Percentiles rank a stretch among this genome's conserved stretches.
Evolutionary conservation across 1,140 invertebrate genomes (phyloP).

Genomic region (Caenorhabditis brenneri): DNA sequence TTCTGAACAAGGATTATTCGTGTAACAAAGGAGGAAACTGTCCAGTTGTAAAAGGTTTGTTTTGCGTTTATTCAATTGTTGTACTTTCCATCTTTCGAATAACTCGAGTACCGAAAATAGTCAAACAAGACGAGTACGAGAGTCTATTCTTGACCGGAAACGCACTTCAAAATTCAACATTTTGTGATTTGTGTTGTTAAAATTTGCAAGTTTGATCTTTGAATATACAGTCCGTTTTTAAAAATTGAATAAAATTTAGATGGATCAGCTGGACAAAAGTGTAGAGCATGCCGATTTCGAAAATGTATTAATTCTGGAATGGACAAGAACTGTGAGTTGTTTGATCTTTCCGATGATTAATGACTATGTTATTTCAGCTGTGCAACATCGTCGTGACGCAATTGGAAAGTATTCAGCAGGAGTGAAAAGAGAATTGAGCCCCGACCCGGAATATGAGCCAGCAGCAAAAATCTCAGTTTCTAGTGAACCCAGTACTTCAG

Average conservation of each 20-base stretch:
- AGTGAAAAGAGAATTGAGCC: slow-evolving; percentile 59
- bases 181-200: slow-evolving; percentile 41
- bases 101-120: slow-evolving; percentile 30
- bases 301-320: slow-evolving; percentile 63
- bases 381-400: slow-evolving; percentile 65
- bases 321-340: slow-evolving; percentile 56
- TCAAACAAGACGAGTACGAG: slow-evolving; percentile 27
- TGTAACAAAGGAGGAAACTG: slow-evolving; percentile 58
- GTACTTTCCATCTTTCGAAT: slow-evolving; percentile 7
- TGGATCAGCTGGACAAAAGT: slow-evolving; percentile 60
- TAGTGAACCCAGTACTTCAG: neutral
- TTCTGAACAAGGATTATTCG: slow-evolving; percentile 62
- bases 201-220: slow-evolving; percentile 6
- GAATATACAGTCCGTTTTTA: neutral
- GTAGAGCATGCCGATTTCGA: slow-evolving; percentile 61
- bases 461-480: neutral
- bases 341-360: slow-evolving; percentile 6
- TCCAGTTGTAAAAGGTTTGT: slow-evolving; percentile 54
- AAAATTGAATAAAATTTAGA: slow-evolving; percentile 54
- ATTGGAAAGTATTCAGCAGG: slow-evolving; percentile 63
- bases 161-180: slow-evolving; percentile 15
- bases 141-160: slow-evolving; percentile 11
- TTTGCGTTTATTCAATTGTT: slow-evolving; percentile 19
- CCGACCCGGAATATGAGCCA: neutral
- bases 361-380: slow-evolving; percentile 56